phyloP scores from a whole-genome alignment of 2,888 invertebrate species.

The Ornithoptera priamus region DNA sequence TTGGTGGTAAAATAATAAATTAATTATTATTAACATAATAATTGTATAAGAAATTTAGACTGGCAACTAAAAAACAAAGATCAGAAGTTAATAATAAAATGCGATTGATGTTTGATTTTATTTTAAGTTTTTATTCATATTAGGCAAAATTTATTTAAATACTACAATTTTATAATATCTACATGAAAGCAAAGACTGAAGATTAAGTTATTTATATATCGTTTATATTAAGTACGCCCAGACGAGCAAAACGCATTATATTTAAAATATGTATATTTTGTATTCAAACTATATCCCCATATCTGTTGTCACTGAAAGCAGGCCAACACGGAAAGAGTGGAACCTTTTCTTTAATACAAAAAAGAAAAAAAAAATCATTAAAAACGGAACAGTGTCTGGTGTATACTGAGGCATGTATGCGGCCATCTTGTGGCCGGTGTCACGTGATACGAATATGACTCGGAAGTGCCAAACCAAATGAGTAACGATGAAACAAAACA shows the following conservation, averaged over 20 bases:
- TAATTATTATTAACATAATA: not conserved
- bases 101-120: not conserved
- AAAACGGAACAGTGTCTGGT: conserved; percentile 59
- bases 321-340: conserved; percentile 66
- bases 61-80: not conserved
- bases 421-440: conserved; percentile 56
- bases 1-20: not conserved
- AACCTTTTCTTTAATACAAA: conserved; percentile 43
- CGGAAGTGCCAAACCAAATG: conserved; percentile 59
- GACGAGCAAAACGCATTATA: conserved; percentile 25
- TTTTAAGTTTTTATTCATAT: not conserved
- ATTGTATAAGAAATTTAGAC: not conserved
- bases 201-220: not conserved
- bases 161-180: not conserved
- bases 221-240: conserved; percentile 10
- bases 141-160: not conserved
- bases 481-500: conserved; percentile 46
- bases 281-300: conserved; percentile 44
- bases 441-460: conserved; percentile 73
- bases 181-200: not conserved
- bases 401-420: conserved; percentile 65
- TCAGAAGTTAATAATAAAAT: not conserved
- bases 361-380: conserved; percentile 40
- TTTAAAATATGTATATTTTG: not conserved
- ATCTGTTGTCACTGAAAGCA: conserved; percentile 62